These are phyloP conservation scores for Pocillopora grandis DNA, from an alignment of 92 coral and sea anemone genomes.

Conservation along the genomic window DNA sequence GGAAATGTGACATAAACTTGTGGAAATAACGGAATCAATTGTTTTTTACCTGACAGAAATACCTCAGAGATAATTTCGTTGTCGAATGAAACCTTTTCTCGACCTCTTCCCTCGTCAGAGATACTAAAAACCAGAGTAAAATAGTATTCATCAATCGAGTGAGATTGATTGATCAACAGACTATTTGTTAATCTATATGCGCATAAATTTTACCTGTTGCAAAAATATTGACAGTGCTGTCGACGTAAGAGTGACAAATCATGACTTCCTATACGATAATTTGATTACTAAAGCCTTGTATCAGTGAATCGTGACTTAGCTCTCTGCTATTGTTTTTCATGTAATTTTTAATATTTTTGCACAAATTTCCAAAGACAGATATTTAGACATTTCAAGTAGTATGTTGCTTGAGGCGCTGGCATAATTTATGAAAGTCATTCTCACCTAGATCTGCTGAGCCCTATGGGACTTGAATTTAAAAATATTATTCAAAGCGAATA, in stretches of 20 bases:
- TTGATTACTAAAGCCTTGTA: background rate
- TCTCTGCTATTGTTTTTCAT: too few species aligned
- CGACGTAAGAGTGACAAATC: conserved; percentile 14
- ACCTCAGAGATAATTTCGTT: background rate
- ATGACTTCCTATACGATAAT: conserved; percentile 20
- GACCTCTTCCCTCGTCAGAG: background rate
- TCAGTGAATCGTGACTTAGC: conserved; percentile 7
- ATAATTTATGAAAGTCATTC: conserved; percentile 19
- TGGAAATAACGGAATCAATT: background rate
- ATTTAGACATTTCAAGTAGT: background rate
- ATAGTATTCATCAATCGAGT: background rate
- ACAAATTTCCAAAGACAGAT: background rate
- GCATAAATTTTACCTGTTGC: conserved; percentile 23
- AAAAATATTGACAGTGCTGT: conserved; percentile 26
- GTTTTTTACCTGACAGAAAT: background rate
- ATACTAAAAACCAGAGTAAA: too few species aligned
- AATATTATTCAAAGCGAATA: conserved; percentile 18
- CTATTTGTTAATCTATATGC: background rate
- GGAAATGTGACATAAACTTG: background rate
- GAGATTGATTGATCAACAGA: background rate
- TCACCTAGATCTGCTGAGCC: background rate
- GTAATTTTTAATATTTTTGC: background rate
- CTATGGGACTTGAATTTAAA: conserved; percentile 9
- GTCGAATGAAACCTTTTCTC: background rate
- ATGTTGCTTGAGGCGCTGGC: background rate